Evolutionary conservation across 1,140 invertebrate genomes (phyloP), one percentile per base, ranked within the genome.

Genomic region (Agraylea sexmaculata): DNA sequence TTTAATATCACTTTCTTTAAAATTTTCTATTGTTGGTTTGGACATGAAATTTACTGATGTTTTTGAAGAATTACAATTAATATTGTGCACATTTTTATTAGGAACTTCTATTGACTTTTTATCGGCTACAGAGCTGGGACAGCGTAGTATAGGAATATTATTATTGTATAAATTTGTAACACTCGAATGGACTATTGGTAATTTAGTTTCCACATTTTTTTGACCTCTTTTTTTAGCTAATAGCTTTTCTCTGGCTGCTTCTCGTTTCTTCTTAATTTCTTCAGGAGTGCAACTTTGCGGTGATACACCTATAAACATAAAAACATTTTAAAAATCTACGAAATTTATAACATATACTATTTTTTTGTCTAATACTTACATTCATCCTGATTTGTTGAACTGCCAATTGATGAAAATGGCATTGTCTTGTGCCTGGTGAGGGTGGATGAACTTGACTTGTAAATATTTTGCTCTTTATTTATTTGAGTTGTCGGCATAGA

Each of bases 401-500:
- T 13, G 55, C 51, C 43, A 55, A n/a, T n/a, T n/a, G n/a, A n/a
- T n/a, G n/a, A n/a, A n/a, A n/a, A 53, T 22, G 64, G 64, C 64
- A 67, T 65, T 28, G 63, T 59, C 49, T 53, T 65, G 35, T 65
- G 57, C 43, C 65, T 53, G 25, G 56, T 27, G 56, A 53, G 65
- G 57, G 23, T 43, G 49, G 52, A 53, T 55, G 15, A 16, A 1
- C 55, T 62, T 16, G 55, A 57, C 11, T 60, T 60, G 12, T 55
- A 51, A 43, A 56, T 59, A 40, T 56, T 51, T 29, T 19, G 17
- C 16, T 57, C 37, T 1, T 18, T 38, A 2, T 57, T 32, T 23
- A 53, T 54, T 28, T 62, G 62, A 8, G 63, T 64, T 38, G 57
- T 60, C 2, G 64, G 64, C 64, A 68, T 68, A 6, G 64, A 64